Evolutionary conservation across 2,797 vertebrate species (phyloP).

Genomic region (Cygnus olor): DNA sequence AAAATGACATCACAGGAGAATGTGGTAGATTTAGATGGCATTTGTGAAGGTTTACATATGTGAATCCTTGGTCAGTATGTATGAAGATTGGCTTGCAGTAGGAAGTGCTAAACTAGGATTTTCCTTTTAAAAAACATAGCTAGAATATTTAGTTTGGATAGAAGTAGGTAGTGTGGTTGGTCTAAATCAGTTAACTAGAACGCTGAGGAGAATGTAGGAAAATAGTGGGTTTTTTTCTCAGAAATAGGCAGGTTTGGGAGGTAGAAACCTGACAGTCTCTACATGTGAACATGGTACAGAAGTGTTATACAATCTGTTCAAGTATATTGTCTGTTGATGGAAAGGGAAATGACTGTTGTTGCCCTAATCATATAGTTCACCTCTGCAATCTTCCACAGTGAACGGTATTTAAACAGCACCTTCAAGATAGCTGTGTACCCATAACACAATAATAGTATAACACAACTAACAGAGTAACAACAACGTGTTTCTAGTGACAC

Average conservation of each 20-base stretch:
- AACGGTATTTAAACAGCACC: not conserved
- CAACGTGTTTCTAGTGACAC: not conserved
- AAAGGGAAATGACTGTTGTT: not conserved
- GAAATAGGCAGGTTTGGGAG: not conserved
- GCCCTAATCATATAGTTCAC: not conserved
- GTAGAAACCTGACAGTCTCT: not conserved
- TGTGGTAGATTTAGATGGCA: not conserved
- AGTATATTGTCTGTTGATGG: not conserved
- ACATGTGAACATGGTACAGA: not conserved
- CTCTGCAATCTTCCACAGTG: not conserved
- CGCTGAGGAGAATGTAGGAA: not conserved
- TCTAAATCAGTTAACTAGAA: not conserved
- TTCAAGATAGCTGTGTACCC: not conserved
- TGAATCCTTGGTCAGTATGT: not conserved
- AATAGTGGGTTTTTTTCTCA: not conserved
- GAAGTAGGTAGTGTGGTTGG: not conserved
- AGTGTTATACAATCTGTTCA: not conserved
- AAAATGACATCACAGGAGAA: not conserved
- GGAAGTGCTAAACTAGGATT: not conserved
- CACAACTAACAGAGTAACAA: not conserved
- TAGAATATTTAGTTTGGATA: not conserved
- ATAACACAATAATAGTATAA: not conserved
- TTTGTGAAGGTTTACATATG: not conserved
- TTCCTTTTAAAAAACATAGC: not conserved
- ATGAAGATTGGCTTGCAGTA: not conserved